Conservation (phyloP, 2,113 vertebrate species). For the Montifringilla adamsi region DNA sequence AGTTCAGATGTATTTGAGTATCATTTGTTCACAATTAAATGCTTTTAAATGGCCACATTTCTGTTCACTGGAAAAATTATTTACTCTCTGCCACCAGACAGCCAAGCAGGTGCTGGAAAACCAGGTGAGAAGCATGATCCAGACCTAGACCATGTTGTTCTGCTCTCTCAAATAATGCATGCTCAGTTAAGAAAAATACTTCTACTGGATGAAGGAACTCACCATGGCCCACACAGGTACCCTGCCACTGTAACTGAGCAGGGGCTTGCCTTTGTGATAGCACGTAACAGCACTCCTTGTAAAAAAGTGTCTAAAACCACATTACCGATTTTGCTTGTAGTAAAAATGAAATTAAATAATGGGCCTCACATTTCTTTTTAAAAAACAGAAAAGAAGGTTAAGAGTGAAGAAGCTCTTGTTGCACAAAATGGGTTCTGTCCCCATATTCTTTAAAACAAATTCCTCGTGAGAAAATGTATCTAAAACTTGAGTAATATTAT, state of each 20-base stretch:
- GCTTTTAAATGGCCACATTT: neutral
- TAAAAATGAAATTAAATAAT: neutral
- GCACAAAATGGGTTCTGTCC: neutral
- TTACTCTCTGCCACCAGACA: neutral
- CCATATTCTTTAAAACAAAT: neutral
- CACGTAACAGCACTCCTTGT: neutral
- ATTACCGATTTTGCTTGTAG: neutral
- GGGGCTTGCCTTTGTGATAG: neutral
- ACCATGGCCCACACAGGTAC: neutral
- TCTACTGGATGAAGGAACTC: neutral
- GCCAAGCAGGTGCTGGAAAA: neutral
- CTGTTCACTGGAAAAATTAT: neutral
- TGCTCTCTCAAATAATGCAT: neutral
- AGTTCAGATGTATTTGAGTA: neutral
- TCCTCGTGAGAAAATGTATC: rapidly evolving
- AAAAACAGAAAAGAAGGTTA: neutral
- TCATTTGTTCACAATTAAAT: neutral
- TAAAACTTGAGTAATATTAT: neutral
- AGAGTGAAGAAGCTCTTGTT: neutral
- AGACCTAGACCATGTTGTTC: neutral
- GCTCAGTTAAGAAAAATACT: neutral
- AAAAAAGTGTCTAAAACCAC: neutral
- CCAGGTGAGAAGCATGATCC: neutral
- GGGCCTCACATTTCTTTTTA: neutral
- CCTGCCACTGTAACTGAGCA: neutral